phyloP scores from a whole-genome alignment of 1,140 invertebrate genomes.

The Drosophila serrata region DNA sequence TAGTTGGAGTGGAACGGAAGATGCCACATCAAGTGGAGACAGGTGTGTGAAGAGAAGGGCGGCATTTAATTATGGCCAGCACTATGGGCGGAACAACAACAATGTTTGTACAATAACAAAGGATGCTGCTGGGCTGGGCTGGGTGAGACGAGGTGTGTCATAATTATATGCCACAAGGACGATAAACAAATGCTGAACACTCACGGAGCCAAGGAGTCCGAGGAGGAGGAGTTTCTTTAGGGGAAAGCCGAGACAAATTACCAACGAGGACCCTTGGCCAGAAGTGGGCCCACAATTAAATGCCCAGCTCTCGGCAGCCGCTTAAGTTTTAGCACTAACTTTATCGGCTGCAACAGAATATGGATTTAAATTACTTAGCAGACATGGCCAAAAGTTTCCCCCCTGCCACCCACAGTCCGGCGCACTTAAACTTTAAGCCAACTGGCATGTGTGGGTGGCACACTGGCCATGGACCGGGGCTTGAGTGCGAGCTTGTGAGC shows the following conservation, averaged over 20 bases:
- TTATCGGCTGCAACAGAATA: conserved; percentile 60
- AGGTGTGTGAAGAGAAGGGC: conserved; percentile 1
- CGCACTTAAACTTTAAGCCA: conserved; percentile 40
- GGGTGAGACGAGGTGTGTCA: conserved; percentile 22
- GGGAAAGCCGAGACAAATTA: conserved; percentile 76
- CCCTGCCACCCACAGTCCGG: conserved; percentile 12
- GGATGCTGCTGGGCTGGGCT: conserved; percentile 25
- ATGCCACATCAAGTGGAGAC: conserved; percentile 5
- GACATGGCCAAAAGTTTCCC: conserved; percentile 29
- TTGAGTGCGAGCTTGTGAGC: conserved; percentile 52
- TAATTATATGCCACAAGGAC: conserved; percentile 66
- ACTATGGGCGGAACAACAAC: conserved; percentile 59
- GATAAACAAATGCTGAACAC: conserved; percentile 61
- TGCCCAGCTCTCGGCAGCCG: conserved; percentile 49
- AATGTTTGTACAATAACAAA: conserved; percentile 71
- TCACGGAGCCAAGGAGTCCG: conserved; percentile 12
- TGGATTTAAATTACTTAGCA: conserved; percentile 76
- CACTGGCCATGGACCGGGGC: background rate
- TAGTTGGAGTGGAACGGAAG: conserved; percentile 23
- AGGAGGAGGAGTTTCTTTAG: conserved; percentile 28
- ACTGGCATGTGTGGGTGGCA: conserved; percentile 6
- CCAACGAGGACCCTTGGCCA: conserved; percentile 55
- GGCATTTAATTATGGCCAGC: conserved; percentile 73
- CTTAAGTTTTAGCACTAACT: conserved; percentile 77
- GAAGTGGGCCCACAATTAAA: conserved; percentile 70